Base-by-base conservation (phyloP, 2,797 vertebrate genomes). In the Microctenopoma stevenorrisi region DNA sequence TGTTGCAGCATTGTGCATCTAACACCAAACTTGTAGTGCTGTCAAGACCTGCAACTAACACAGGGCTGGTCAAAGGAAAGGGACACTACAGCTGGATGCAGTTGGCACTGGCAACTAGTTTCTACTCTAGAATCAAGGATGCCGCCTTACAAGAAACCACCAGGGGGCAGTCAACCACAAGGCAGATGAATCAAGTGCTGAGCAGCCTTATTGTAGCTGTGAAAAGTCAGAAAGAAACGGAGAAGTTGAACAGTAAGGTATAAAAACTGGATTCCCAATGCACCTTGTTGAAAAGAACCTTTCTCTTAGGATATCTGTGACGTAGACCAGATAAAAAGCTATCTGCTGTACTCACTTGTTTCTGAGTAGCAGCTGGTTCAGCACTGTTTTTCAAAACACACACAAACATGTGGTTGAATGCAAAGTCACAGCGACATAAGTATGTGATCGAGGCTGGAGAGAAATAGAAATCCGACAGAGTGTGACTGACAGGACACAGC, bases 161-260 rank as follows among this genome's bases (percentile, higher is more conserved):
- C 68, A 90, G 92, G 65, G 89, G 92, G 89, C 91, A 85, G 84
- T 83, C 82, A 84, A 70, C 52, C 76, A 82, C 89, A 89, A 90
- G 84, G 86, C 82, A 91, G 76, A 72, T 69, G 61, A 33, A 81
- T 68, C 55, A 79, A 80, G 42, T 15, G 64, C 52, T 63, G 70
- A 80, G 73, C 65, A 59, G 62, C 80, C 52, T 74, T 56, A 61
- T 30, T 54, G 58, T 2, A 75, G 65, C 66, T 52, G 49, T 54
- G 16, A 82, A 67, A 52, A 80, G 64, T 57, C 55, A 64, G 28
- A 70, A 14, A 73, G 30, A 26, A 74, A 78, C 50, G 47, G 40
- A 69, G 25, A 74, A 56, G 25, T 55, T 72, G 35, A 77, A 70
- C 62, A 68, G 47, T 54, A 66, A 78, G 38, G 30, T 81, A 74